Percentiles rank a stretch among this genome's conserved stretches.
Evolutionary conservation across 2,113 vertebrate genomes (phyloP).

Genomic region (Epinephelus lanceolatus): DNA sequence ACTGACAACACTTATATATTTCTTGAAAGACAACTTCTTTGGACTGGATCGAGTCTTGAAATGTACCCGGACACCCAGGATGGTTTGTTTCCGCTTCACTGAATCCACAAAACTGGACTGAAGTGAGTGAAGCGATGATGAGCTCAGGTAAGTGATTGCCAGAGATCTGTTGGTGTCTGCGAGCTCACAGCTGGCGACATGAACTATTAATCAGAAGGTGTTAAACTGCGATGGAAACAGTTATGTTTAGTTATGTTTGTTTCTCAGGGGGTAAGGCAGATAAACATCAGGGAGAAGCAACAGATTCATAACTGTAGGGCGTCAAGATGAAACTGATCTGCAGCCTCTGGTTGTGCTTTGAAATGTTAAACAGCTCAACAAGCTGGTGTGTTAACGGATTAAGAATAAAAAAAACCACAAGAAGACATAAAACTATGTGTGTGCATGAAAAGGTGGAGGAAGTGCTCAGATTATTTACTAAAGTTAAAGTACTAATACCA

Average conservation of each 20-base stretch:
- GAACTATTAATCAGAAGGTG: not conserved
- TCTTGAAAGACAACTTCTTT: not conserved
- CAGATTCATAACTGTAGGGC: no score
- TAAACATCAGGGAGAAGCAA: not conserved
- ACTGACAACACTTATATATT: not conserved
- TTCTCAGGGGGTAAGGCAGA: not conserved
- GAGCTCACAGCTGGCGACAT: no score
- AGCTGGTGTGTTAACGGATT: not conserved
- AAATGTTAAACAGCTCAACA: not conserved
- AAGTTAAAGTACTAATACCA: no score
- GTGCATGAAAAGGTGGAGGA: not conserved
- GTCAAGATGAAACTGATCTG: not conserved
- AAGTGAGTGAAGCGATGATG: constrained; percentile 44
- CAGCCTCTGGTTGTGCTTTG: not conserved
- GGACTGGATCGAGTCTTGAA: not conserved
- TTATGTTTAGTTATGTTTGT: not conserved
- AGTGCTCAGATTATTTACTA: no score
- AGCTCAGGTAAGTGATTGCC: constrained; percentile 67
- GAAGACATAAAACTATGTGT: not conserved
- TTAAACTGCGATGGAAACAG: not conserved
- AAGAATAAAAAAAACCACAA: not conserved
- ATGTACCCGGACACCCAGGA: not conserved
- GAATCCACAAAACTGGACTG: not conserved
- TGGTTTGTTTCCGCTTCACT: not conserved
- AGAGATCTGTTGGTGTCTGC: no score